Conservation (phyloP, 1,140 invertebrate genomes). For the Heliothis subflexa region DNA sequence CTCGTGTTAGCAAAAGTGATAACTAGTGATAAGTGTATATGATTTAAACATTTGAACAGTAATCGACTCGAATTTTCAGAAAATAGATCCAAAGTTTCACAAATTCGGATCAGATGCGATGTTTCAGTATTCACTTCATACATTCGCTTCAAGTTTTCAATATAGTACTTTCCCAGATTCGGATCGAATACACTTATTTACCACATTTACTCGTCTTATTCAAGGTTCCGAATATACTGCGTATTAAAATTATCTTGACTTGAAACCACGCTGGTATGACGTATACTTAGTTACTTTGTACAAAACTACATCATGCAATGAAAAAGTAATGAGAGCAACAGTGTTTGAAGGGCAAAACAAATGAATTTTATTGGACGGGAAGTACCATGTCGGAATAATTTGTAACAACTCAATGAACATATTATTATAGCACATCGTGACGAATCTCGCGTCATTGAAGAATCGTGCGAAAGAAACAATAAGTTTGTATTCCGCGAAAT, state of each 20-base stretch:
- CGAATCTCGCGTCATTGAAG: constrained; percentile 24
- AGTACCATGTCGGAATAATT: background rate
- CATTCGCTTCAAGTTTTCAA: no score
- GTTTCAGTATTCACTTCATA: no score
- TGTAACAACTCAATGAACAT: constrained; percentile 6
- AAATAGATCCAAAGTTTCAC: no score
- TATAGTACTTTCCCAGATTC: no score
- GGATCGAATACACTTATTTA: no score
- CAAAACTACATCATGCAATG: background rate
- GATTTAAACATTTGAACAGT: no score
- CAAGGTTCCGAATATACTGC: no score
- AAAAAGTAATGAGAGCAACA: constrained; percentile 22
- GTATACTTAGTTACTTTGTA: background rate
- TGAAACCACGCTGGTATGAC: background rate
- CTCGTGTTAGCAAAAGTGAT: no score
- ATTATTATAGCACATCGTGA: background rate
- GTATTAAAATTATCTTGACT: background rate
- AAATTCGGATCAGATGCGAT: no score
- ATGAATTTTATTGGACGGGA: constrained; percentile 17
- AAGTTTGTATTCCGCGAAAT: background rate
- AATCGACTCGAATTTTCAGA: no score
- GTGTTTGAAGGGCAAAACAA: constrained; percentile 23
- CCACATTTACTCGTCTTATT: no score
- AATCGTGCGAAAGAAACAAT: constrained; percentile 1
- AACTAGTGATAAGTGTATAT: no score